Evolutionary conservation across 2,797 vertebrate species (phyloP), one percentile per base, ranked within the genome.

Genomic region (Sebastes kiyomatsui): DNA sequence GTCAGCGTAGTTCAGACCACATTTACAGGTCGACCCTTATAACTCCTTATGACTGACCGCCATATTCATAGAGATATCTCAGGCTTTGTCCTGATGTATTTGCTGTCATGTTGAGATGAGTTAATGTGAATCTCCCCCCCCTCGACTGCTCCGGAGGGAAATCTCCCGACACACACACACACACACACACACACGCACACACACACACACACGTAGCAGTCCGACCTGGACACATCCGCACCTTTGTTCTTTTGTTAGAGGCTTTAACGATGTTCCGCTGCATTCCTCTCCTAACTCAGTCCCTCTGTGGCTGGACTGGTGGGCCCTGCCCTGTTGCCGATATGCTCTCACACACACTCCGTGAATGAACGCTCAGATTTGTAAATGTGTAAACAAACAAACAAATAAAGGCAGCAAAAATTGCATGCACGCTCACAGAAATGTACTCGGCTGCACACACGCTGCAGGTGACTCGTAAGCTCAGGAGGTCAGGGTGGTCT

Each of bases 251-350:
- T 96, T 94, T 94, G 94, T 94, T 91, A 85, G 92, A 88, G 88
- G 87, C 90, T 95, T 96, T 96, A 95, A 96, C 94, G 91, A 94
- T 94, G 96, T 96, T 96, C 93, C 95, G 94, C 94, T 72, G 95
- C 95, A 96, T 96, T 96, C 96, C 95, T 93, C 62, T 16, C 23
- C 89, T 96, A 96, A 96, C 93, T 91, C 84, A 69, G 94, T 90
- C 95, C 94, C 95, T 95, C 95, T 96, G 96, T 93, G 93, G 87
- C 92, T 67, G 87, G 87, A 88, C 79, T 90, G 87, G 90, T 90
- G 90, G 92, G 90, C 91, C 79, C 91, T 79, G 82, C 82, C 87
- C 79, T 76, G 54, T 4, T 4, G 46, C 76, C 10, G 38, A 72
- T 73, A 49, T 42, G 11, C 80, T 69, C 86, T 67, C 77, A 59